Conservation (phyloP, 2,888 invertebrate species). For the Idaea aversata region DNA sequence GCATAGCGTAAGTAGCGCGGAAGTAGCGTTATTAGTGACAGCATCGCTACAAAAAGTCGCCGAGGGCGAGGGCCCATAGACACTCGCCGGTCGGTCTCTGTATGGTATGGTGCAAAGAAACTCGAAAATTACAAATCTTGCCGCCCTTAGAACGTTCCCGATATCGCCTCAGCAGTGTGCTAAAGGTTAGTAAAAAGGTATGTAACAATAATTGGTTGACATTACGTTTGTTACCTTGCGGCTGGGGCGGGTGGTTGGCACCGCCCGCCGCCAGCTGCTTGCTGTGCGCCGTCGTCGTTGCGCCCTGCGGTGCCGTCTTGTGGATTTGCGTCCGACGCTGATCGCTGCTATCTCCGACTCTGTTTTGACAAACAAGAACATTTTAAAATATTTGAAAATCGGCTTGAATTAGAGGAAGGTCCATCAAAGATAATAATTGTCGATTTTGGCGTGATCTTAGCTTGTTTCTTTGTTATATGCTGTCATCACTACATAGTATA, state of each 20-base stretch:
- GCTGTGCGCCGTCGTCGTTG: slow-evolving; percentile 89
- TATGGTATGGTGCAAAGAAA: no score
- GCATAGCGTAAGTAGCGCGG: no score
- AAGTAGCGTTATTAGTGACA: no score
- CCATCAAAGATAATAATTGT: no score
- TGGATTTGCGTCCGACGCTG: slow-evolving; percentile 55
- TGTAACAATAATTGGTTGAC: slow-evolving; percentile 51
- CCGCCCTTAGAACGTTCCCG: not conserved
- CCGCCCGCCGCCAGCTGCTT: slow-evolving; percentile 90
- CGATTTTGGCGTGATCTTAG: no score
- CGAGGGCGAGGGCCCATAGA: no score
- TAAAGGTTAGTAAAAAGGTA: slow-evolving; percentile 59
- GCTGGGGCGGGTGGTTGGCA: slow-evolving; percentile 84
- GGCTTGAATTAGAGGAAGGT: not conserved
- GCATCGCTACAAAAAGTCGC: no score
- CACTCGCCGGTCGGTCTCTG: no score
- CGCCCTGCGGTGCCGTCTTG: slow-evolving; percentile 69
- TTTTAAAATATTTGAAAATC: not conserved
- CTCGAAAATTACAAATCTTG: no score
- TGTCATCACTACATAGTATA: no score
- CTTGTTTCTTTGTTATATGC: no score
- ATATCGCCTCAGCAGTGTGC: slow-evolving; percentile 8
- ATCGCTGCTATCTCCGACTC: slow-evolving; percentile 77
- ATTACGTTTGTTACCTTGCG: slow-evolving; percentile 81
- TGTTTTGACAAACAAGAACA: slow-evolving; percentile 29